Base-by-base conservation (phyloP, 2,113 vertebrate species). In the Zosterops japonicus region DNA sequence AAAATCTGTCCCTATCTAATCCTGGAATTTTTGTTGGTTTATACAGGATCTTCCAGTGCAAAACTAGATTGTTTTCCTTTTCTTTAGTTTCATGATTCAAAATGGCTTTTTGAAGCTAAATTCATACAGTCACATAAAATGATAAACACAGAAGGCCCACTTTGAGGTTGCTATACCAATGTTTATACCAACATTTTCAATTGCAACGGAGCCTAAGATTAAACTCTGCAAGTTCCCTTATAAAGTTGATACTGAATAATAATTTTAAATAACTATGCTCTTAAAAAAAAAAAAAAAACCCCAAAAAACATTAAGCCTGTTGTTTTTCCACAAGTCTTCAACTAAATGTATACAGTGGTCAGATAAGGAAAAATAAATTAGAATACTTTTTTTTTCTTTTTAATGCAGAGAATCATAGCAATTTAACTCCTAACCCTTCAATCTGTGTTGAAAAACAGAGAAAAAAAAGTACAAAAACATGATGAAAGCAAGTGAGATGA, bases 381-480 rank as follows among this genome's bases (percentile, higher is more conserved):
- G 2, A 28, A 39, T 39, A 12, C 23, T 24, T 4, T 31, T 27
- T 27, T 39, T 39, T 39, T 12, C 39, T 46, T 61, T 56, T 57
- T 22, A 15, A 20, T 22, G 56, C 25, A 55, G 19, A 67, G 4
- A 50, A 78, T 50, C 1, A 2, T 14, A 28, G 47, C 44, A 42
- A 59, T 67, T 67, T 59, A 81, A n/a, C 25, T 77, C n/a, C 17
- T 69, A 76, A 28, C 2, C 5, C 14, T 68, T 64, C 71, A 74
- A 21, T 17, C 16, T 46, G 5, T 28, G 25, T 55, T 67, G 47
- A 52, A 79, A 90, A 46, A 39, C 19, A 71, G 3, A 71, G 12
- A 3, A 36, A 33, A 22, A 22, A 14, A 5, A 35, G 3, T n/a
- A 60, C 2, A 52, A 56, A 72, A 83, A 9, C 0, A 0, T 24